Conservation (phyloP, 2,113 vertebrate species). For the Pelvicachromis taeniatus region DNA sequence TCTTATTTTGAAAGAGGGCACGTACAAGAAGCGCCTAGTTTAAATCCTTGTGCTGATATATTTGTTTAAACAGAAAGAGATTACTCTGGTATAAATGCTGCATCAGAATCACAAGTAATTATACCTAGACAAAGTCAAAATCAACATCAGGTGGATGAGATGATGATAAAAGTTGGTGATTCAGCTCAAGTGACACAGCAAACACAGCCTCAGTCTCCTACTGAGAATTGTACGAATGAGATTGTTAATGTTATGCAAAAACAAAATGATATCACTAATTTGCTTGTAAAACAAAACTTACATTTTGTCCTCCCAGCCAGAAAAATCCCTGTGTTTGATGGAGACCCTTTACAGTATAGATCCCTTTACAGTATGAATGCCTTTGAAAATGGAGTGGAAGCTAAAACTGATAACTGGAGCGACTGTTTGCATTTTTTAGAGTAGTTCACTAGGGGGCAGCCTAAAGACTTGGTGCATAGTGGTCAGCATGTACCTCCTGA, state of each 20-base stretch:
- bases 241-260: too few species aligned
- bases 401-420: too few species aligned
- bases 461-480: not conserved
- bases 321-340: not conserved
- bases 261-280: not conserved
- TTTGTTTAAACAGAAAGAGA: too few species aligned
- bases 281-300: not conserved
- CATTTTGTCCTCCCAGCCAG: accelerated
- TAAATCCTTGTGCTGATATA: too few species aligned
- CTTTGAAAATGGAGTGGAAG: not conserved
- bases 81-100: too few species aligned
- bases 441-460: not conserved
- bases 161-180: not conserved
- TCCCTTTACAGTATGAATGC: not conserved
- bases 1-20: too few species aligned
- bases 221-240: not conserved
- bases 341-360: not conserved
- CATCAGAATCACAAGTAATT: too few species aligned
- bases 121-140: not conserved
- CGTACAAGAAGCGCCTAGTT: too few species aligned
- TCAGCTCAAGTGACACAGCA: not conserved
- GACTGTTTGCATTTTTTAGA: not conserved
- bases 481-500: too few species aligned
- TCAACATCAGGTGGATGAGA: not conserved
- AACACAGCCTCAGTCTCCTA: too few species aligned